Percentiles rank a stretch among this genome's conserved stretches.
phyloP scores from a whole-genome alignment of 2,797 vertebrate genomes.

The Nannoperca australis region DNA sequence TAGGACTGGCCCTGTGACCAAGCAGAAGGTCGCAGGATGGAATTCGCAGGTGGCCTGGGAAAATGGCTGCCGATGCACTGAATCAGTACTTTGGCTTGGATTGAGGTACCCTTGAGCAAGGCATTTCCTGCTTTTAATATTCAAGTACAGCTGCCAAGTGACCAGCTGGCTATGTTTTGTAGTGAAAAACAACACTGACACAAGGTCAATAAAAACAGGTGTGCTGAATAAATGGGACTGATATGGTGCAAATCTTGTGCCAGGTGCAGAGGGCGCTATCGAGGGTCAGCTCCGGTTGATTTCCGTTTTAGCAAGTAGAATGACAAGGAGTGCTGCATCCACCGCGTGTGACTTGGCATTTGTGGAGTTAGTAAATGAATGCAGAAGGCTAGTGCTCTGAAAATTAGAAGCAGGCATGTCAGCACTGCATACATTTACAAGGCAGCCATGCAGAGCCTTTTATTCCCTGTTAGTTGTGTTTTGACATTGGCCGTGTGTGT shows the following conservation, averaged over 20 bases:
- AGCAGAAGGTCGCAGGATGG: constrained; percentile 36
- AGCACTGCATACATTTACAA: not conserved
- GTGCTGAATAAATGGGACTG: not conserved
- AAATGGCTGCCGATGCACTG: constrained; percentile 21
- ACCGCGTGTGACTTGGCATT: not conserved
- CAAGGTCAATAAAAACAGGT: not conserved
- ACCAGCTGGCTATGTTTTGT: constrained; percentile 1
- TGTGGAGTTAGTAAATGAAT: constrained; percentile 25
- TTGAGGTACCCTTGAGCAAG: constrained; percentile 26
- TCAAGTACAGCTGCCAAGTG: not conserved
- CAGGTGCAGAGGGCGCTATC: accelerated
- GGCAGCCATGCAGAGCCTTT: constrained; percentile 19
- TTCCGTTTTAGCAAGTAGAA: not conserved
- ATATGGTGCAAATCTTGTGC: not conserved
- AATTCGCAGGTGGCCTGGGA: constrained; percentile 32
- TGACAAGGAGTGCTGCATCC: constrained; percentile 1
- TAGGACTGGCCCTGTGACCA: constrained; percentile 38
- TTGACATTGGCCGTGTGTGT: constrained; percentile 11
- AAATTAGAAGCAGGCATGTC: constrained; percentile 26
- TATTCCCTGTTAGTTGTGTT: constrained; percentile 20
- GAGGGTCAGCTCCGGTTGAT: not conserved
- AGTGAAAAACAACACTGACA: not conserved
- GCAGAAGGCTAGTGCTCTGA: constrained; percentile 18
- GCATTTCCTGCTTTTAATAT: not conserved
- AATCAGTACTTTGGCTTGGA: constrained; percentile 7